Percentiles rank a stretch among this genome's conserved stretches.
Evolutionary conservation across 2,888 invertebrate species (phyloP).

Genomic region (Lampropteryx suffumata): DNA sequence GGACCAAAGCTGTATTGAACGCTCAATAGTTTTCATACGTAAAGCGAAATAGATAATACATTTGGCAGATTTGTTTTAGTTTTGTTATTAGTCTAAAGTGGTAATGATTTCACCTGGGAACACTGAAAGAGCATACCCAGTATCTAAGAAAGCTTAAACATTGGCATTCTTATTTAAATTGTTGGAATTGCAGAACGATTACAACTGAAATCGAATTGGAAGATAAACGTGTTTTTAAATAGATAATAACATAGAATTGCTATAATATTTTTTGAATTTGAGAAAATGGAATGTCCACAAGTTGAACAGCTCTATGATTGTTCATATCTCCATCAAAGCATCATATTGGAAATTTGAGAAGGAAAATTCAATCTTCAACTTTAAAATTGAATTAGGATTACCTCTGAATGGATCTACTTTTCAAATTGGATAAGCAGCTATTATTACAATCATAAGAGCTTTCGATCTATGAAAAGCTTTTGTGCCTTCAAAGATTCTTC

Average conservation of each 20-base stretch:
- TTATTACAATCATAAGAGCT: constrained; percentile 18
- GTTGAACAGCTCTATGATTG: not conserved
- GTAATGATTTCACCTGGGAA: constrained; percentile 14
- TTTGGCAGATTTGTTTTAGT: constrained; percentile 7
- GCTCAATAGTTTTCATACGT: not conserved
- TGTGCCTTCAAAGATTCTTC: not conserved
- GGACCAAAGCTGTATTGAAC: not conserved
- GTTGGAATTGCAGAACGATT: constrained; percentile 13
- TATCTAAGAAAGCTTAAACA: constrained; percentile 11
- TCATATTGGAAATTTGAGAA: constrained; percentile 9
- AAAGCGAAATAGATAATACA: not conserved
- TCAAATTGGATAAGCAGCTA: constrained; percentile 22
- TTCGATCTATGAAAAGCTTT: constrained; percentile 25
- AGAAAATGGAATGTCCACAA: not conserved
- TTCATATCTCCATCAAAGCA: constrained; percentile 9
- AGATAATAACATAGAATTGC: not conserved
- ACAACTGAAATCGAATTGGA: constrained; percentile 11
- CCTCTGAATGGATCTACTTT: constrained; percentile 4
- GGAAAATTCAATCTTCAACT: constrained; percentile 13
- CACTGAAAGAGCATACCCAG: constrained; percentile 22
- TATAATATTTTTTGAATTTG: not conserved
- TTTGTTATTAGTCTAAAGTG: constrained; percentile 17
- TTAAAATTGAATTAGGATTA: constrained; percentile 16
- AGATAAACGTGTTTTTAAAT: not conserved
- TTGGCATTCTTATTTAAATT: constrained; percentile 20